phyloP scores from a whole-genome alignment of 2,888 invertebrate genomes.

The Sturmia bella region DNA sequence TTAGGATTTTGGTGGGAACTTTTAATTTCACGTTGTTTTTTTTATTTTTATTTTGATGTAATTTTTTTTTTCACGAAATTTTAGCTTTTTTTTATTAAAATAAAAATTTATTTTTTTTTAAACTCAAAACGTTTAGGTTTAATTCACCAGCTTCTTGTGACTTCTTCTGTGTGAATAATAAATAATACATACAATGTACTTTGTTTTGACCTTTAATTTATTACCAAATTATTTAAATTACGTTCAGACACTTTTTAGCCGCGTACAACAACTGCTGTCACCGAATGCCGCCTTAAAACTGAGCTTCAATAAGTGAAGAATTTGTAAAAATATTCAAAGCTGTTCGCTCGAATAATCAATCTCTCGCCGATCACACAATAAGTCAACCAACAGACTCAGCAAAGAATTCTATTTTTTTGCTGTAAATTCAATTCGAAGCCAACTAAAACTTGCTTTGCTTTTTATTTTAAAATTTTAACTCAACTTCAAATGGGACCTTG shows the following conservation, averaged over 20 bases:
- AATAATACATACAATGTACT: no score
- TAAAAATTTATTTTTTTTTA: neutral
- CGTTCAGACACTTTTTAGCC: conserved; percentile 48
- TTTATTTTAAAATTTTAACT: no score
- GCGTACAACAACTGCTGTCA: conserved; percentile 74
- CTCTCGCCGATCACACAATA: conserved; percentile 1
- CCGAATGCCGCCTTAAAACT: conserved; percentile 77
- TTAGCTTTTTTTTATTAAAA: neutral
- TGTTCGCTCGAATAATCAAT: conserved; percentile 14
- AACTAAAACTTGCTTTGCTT: neutral
- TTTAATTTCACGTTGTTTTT: neutral
- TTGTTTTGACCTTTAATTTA: conserved; percentile 19
- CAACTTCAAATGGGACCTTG: neutral
- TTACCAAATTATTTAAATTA: neutral
- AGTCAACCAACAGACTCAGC: neutral
- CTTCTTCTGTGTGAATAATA: conserved; percentile 21
- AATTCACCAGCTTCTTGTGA: neutral
- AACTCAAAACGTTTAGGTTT: neutral
- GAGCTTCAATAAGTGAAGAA: conserved; percentile 73
- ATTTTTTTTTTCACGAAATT: conserved; percentile 17
- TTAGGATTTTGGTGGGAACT: neutral
- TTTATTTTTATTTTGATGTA: no score
- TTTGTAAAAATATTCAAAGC: conserved; percentile 51
- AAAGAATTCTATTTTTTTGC: conserved; percentile 28
- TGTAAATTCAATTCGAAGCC: conserved; percentile 4